These are phyloP conservation scores for Acanthopagrus latus DNA, from an alignment of 2,797 vertebrate genomes.

Conservation along the genomic window DNA sequence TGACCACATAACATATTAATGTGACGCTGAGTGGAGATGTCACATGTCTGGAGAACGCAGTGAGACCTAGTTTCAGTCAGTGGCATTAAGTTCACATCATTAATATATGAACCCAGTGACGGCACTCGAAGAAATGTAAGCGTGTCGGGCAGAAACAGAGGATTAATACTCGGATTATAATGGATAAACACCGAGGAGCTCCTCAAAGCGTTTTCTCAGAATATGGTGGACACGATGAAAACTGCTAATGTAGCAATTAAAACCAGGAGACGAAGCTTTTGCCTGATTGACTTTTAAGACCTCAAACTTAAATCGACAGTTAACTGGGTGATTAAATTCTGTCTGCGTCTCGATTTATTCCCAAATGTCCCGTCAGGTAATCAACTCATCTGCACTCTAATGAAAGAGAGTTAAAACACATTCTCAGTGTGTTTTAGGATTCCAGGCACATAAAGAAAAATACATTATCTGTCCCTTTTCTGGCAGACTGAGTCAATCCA, in stretches of 20 bases:
- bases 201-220: constrained; percentile 13
- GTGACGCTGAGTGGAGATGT: constrained; percentile 64
- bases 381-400: constrained; percentile 1
- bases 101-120: constrained; percentile 69
- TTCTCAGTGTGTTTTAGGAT: neutral
- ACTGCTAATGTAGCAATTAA: constrained; percentile 12
- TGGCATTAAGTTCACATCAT: constrained; percentile 65
- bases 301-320: neutral
- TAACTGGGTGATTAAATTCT: constrained; percentile 17
- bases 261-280: constrained; percentile 9
- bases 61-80: constrained; percentile 47
- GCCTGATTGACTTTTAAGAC: neutral
- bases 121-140: constrained; percentile 34
- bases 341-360: constrained; percentile 5
- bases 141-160: constrained; percentile 23
- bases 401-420: constrained; percentile 5
- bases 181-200: constrained; percentile 2
- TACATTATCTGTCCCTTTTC: neutral
- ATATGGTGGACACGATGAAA: neutral
- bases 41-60: constrained; percentile 54
- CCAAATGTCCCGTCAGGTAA: neutral
- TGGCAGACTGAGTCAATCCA: constrained; percentile 1
- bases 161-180: constrained; percentile 9
- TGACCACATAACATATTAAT: constrained; percentile 62
- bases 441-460: neutral